Conservation (phyloP, 2,888 invertebrate species). For the Chloroclystis v-ata region DNA sequence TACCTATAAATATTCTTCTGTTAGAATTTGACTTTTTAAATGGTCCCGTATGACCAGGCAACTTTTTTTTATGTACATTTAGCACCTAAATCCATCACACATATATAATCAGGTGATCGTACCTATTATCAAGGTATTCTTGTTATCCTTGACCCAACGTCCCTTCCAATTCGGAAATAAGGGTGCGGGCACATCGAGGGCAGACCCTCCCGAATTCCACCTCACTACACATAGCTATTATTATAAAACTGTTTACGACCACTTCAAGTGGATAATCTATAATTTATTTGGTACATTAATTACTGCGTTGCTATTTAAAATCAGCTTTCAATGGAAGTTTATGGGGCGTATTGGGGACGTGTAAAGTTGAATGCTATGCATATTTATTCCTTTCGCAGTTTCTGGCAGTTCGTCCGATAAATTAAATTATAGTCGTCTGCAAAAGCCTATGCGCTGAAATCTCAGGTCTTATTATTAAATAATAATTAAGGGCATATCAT, state of each 20-base stretch:
- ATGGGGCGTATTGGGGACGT: not conserved
- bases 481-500: no score
- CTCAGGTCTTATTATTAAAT: no score
- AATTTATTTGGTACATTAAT: slow-evolving; percentile 1
- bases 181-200: slow-evolving; percentile 7
- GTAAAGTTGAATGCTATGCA: not conserved
- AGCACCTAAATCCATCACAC: no score
- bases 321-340: not conserved
- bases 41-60: no score
- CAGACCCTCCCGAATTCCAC: slow-evolving; percentile 15
- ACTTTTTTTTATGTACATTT: no score
- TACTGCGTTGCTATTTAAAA: not conserved
- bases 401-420: no score
- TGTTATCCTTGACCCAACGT: slow-evolving; percentile 15
- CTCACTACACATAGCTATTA: slow-evolving; percentile 4
- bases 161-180: slow-evolving; percentile 11
- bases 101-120: slow-evolving; percentile 2
- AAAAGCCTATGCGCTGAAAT: no score
- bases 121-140: slow-evolving; percentile 3
- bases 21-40: no score
- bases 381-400: not conserved
- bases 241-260: slow-evolving; percentile 12
- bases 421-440: no score
- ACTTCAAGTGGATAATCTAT: slow-evolving; percentile 4
- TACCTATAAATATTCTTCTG: no score